These are phyloP conservation scores for Crematogaster levior DNA, from an alignment of 2,888 invertebrate genomes.

Conservation along the genomic window DNA sequence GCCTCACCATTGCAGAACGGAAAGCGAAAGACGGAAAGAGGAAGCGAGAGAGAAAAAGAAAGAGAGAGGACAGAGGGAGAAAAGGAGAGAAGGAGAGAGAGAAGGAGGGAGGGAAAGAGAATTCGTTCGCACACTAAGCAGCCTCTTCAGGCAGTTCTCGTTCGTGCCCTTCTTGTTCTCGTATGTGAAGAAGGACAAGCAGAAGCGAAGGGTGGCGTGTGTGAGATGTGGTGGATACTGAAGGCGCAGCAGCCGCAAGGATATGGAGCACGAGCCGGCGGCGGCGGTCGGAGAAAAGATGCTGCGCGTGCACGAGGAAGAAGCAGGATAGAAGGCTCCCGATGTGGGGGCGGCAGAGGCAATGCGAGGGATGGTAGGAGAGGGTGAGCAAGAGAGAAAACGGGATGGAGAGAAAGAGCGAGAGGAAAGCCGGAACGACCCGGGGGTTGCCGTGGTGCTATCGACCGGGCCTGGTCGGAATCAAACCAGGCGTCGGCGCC, in stretches of 20 bases:
- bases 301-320: slow-evolving; percentile 45
- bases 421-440: slow-evolving; percentile 76
- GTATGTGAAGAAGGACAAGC: slow-evolving; percentile 37
- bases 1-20: slow-evolving; percentile 5
- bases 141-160: slow-evolving; percentile 6
- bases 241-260: slow-evolving; percentile 46
- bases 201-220: slow-evolving; percentile 12
- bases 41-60: not conserved
- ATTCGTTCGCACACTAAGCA: slow-evolving; percentile 10
- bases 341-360: slow-evolving; percentile 46
- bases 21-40: slow-evolving; percentile 22
- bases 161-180: slow-evolving; percentile 11
- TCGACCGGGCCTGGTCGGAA: slow-evolving; percentile 79
- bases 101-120: not conserved
- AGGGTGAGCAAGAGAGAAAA: slow-evolving; percentile 23
- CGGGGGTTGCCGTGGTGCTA: slow-evolving; percentile 82
- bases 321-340: slow-evolving; percentile 35
- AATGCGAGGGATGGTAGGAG: slow-evolving; percentile 25
- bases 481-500: slow-evolving; percentile 77
- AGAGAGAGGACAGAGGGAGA: not conserved
- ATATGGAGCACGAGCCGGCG: slow-evolving; percentile 44
- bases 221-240: slow-evolving; percentile 5
- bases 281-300: slow-evolving; percentile 33
- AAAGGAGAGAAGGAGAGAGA: not conserved
- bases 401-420: slow-evolving; percentile 2